phyloP scores from a whole-genome alignment of 2,797 vertebrate genomes.

The Bradypus variegatus region DNA sequence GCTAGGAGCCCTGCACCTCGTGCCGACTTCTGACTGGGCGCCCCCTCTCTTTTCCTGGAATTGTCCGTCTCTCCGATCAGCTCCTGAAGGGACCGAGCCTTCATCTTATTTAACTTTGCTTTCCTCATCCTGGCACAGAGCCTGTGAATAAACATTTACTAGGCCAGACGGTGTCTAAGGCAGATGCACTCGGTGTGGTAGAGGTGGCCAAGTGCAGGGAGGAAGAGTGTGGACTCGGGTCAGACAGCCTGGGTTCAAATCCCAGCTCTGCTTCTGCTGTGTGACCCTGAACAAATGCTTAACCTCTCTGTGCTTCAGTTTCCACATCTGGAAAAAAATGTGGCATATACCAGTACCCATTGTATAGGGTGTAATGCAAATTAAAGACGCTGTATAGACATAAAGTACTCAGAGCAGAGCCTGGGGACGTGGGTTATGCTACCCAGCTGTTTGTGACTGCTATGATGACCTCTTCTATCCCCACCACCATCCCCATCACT shows the following conservation, averaged over 20 bases:
- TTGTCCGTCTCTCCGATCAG: background rate
- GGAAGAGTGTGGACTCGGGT: background rate
- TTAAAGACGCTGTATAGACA: rapidly evolving
- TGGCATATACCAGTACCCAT: rapidly evolving
- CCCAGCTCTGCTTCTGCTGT: background rate
- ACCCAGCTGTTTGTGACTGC: rapidly evolving
- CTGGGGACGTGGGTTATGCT: too few relatives aligned
- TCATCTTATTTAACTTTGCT: background rate
- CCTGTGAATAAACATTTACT: too few relatives aligned
- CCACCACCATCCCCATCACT: rapidly evolving
- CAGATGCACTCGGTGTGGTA: rapidly evolving
- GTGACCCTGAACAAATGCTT: background rate
- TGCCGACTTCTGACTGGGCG: background rate
- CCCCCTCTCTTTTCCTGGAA: background rate
- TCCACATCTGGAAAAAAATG: background rate
- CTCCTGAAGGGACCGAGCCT: background rate
- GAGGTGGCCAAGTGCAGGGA: background rate
- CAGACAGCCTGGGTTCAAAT: background rate
- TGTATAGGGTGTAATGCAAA: background rate
- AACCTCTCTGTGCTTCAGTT: background rate
- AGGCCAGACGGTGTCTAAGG: background rate
- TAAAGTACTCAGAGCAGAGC: background rate
- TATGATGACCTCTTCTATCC: rapidly evolving
- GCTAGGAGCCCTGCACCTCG: background rate
- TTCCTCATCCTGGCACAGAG: background rate